Percentiles rank a stretch among this genome's conserved stretches.
Conservation (phyloP, 2,888 invertebrate genomes). For the Hyppa rectilinea region DNA sequence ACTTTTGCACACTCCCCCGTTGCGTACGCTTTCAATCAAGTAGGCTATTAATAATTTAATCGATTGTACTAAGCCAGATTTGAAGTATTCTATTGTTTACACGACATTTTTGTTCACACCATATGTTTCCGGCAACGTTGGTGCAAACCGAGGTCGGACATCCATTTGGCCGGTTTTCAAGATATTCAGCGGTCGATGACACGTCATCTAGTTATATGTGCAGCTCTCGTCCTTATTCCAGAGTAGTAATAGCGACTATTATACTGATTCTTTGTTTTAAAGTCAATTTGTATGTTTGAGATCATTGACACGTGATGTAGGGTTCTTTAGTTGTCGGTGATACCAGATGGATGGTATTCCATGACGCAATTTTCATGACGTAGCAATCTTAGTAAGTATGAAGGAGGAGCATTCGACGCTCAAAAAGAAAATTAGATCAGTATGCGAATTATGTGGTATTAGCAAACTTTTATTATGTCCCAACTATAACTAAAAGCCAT, state of each 20-base stretch:
- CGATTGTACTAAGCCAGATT: conserved; percentile 37
- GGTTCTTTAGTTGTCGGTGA: neutral
- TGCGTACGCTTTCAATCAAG: conserved; percentile 21
- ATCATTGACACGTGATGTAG: conserved; percentile 53
- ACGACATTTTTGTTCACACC: conserved; percentile 68
- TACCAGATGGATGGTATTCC: neutral
- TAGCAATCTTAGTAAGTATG: no score
- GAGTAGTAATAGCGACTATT: conserved; percentile 47
- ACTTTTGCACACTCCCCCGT: neutral
- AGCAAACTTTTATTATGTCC: neutral
- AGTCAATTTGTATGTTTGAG: conserved; percentile 19
- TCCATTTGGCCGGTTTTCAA: conserved; percentile 76
- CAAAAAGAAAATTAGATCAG: neutral
- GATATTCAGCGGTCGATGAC: conserved; percentile 71
- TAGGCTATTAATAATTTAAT: conserved; percentile 28
- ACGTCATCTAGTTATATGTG: conserved; percentile 57
- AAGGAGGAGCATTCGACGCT: neutral
- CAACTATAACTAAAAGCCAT: neutral
- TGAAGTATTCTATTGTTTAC: conserved; percentile 67
- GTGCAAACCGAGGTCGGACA: conserved; percentile 64
- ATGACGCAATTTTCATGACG: neutral
- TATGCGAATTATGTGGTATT: neutral
- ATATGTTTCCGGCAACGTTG: conserved; percentile 71
- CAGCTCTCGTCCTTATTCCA: conserved; percentile 49
- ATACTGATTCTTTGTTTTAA: conserved; percentile 29